Conservation (phyloP, 2,888 invertebrate genomes). For the Chymomyza fuscimana region DNA sequence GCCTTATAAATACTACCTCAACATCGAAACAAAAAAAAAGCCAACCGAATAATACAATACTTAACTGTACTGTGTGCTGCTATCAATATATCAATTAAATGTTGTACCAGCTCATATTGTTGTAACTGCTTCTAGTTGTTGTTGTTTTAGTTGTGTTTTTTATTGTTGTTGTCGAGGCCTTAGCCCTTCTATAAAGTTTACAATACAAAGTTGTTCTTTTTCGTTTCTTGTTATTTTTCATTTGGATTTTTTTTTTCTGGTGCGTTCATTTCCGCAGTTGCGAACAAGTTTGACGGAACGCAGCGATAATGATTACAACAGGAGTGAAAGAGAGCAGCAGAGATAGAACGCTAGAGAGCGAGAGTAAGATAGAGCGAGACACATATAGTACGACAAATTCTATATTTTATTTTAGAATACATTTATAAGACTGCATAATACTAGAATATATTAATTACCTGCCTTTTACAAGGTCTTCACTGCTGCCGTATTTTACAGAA, state of each 20-base stretch:
- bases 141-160: neutral
- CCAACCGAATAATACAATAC: neutral
- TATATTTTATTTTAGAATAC: neutral
- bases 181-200: constrained; percentile 55
- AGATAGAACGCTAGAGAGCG: neutral
- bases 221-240: neutral
- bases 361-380: neutral
- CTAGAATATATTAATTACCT: neutral
- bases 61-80: constrained; percentile 2
- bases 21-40: neutral
- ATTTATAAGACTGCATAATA: neutral
- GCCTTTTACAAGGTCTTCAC: neutral
- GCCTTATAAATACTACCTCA: neutral
- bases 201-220: constrained; percentile 41
- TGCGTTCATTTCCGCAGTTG: constrained; percentile 17
- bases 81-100: constrained; percentile 20
- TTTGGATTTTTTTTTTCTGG: neutral
- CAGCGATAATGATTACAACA: neutral
- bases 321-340: neutral
- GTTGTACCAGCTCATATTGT: neutral
- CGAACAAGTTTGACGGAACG: constrained; percentile 11
- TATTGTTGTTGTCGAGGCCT: constrained; percentile 26
- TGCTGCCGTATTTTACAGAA: neutral
- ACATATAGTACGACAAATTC: neutral
- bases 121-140: no score